Conservation (phyloP, 2,113 vertebrate genomes). For the Trogon melanurus region DNA sequence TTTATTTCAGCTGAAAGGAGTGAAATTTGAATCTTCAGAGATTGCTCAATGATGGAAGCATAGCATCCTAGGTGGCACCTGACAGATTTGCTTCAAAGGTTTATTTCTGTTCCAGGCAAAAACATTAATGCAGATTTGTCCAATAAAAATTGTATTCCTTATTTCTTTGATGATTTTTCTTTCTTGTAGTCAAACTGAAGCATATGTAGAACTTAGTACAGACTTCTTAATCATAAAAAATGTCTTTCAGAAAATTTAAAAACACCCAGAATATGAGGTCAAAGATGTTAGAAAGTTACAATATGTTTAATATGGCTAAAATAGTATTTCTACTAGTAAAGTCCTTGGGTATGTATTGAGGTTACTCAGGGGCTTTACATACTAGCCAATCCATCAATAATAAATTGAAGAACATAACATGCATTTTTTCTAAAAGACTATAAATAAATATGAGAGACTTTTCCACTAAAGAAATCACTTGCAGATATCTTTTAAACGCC, state of each 20-base stretch:
- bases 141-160: neutral
- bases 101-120: neutral
- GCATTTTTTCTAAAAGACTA: neutral
- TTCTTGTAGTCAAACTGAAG: neutral
- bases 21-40: neutral
- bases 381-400: constrained; percentile 15
- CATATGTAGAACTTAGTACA: neutral
- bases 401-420: neutral
- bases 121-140: neutral
- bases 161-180: neutral
- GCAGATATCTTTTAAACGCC: constrained; percentile 23
- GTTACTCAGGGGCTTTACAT: neutral
- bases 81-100: neutral
- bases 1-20: neutral
- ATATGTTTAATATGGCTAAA: neutral
- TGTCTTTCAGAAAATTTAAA: neutral
- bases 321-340: neutral
- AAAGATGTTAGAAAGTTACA: neutral
- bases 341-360: neutral
- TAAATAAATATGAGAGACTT: constrained; percentile 28
- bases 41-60: neutral
- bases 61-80: neutral
- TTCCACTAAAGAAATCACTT: constrained; percentile 18
- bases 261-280: neutral
- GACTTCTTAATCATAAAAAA: neutral